Evolutionary conservation across 2,113 vertebrate species (phyloP).

Genomic region (human (Homo sapiens)): DNA sequence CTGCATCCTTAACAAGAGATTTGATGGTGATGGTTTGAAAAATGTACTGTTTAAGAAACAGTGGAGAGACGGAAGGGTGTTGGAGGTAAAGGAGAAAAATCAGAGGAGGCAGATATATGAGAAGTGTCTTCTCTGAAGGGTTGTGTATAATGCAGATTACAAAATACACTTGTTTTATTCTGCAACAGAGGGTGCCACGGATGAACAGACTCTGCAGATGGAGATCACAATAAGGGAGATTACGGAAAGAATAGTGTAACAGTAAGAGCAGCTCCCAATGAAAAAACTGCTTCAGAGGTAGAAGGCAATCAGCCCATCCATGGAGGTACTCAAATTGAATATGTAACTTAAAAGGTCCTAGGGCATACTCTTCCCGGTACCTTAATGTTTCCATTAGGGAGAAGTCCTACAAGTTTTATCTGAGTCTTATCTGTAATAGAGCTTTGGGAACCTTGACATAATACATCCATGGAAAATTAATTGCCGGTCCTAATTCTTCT

Average conservation of each 20-base stretch:
- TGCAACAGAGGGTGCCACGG: neutral
- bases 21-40: neutral
- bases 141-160: neutral
- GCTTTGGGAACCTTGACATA: neutral
- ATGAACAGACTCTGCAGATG: neutral
- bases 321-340: neutral
- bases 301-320: neutral
- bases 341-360: neutral
- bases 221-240: neutral
- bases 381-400: neutral
- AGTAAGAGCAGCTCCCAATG: neutral
- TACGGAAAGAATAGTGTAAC: neutral
- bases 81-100: neutral
- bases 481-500: neutral
- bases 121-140: neutral
- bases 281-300: neutral
- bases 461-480: neutral
- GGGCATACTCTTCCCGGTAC: neutral
- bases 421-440: neutral
- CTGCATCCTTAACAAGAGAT: neutral
- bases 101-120: neutral
- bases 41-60: neutral
- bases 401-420: neutral
- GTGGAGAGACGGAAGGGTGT: neutral
- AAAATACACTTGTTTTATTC: neutral